A percentile compares a stretch with the other conserved stretches of the same genome.
Conservation (phyloP, 1,140 invertebrate species). For the Lineus longissimus region DNA sequence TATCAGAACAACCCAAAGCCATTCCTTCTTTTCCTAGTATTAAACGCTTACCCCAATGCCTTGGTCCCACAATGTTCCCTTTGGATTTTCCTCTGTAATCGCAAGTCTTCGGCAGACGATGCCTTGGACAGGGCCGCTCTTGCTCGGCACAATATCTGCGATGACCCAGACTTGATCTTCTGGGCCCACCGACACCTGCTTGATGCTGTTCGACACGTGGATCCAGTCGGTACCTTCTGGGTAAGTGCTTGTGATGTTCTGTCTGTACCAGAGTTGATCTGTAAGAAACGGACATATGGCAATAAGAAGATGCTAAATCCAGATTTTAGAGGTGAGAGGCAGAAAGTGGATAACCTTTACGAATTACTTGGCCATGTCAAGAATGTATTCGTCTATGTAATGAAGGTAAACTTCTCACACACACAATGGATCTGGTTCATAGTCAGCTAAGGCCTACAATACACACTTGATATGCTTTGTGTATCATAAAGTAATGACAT, state of each 20-base stretch:
- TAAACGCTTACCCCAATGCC: constrained; percentile 63
- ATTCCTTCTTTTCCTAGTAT: not conserved
- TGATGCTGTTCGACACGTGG: constrained; percentile 36
- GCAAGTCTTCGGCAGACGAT: constrained; percentile 69
- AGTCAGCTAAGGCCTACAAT: not conserved
- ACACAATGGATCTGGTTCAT: not conserved
- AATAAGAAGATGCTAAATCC: not conserved
- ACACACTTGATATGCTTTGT: too few relatives aligned
- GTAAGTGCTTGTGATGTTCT: constrained; percentile 61
- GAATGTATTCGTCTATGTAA: not conserved
- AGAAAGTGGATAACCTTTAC: not conserved
- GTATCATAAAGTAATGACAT: too few relatives aligned
- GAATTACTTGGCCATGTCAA: not conserved
- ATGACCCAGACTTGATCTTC: constrained; percentile 69
- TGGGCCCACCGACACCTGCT: constrained; percentile 61
- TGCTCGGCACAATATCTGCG: constrained; percentile 35
- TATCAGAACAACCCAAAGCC: not conserved
- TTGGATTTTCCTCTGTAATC: constrained; percentile 65
- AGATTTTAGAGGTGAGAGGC: not conserved
- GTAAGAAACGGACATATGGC: not conserved
- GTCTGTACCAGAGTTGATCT: constrained; percentile 44
- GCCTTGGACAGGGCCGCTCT: constrained; percentile 58
- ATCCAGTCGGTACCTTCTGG: constrained; percentile 51
- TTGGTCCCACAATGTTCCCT: constrained; percentile 71
- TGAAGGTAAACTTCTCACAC: not conserved